Conservation (phyloP, 2,888 invertebrate species). For the Andrena trimmerana region DNA sequence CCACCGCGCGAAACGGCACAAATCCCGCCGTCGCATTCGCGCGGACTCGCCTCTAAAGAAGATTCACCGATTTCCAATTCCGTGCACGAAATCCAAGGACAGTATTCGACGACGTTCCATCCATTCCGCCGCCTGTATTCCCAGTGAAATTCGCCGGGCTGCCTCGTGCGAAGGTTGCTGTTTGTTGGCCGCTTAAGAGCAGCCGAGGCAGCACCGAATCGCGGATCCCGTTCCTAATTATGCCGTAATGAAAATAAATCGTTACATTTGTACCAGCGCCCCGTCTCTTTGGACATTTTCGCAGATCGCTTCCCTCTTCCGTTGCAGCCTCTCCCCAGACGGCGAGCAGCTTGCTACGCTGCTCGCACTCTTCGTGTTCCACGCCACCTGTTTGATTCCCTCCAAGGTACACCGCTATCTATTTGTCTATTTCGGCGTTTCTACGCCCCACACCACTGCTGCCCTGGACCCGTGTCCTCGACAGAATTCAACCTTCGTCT, state of each 20-base stretch:
- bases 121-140: background rate
- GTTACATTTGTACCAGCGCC: slow-evolving; percentile 76
- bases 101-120: slow-evolving; percentile 4
- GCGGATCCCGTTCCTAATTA: slow-evolving; percentile 75
- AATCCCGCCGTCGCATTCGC: background rate
- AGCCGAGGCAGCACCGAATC: slow-evolving; percentile 42
- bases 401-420: slow-evolving; percentile 64
- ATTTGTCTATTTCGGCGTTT: slow-evolving; percentile 76
- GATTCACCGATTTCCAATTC: slow-evolving; percentile 1
- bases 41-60: background rate
- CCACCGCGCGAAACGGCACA: background rate
- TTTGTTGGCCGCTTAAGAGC: background rate
- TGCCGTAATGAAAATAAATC: slow-evolving; percentile 81
- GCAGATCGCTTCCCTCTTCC: slow-evolving; percentile 36
- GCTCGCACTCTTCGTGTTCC: slow-evolving; percentile 47
- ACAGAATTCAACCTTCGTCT: slow-evolving; percentile 54
- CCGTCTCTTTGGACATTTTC: slow-evolving; percentile 60
- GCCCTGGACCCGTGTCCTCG: slow-evolving; percentile 31
- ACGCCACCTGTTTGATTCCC: slow-evolving; percentile 80
- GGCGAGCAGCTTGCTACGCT: background rate
- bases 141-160: background rate
- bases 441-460: slow-evolving; percentile 12
- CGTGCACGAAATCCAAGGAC: slow-evolving; percentile 13
- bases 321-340: background rate
- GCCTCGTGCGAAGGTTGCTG: background rate